Base-by-base conservation (phyloP, 2,113 vertebrate genomes). In the Regulus satrapa region DNA sequence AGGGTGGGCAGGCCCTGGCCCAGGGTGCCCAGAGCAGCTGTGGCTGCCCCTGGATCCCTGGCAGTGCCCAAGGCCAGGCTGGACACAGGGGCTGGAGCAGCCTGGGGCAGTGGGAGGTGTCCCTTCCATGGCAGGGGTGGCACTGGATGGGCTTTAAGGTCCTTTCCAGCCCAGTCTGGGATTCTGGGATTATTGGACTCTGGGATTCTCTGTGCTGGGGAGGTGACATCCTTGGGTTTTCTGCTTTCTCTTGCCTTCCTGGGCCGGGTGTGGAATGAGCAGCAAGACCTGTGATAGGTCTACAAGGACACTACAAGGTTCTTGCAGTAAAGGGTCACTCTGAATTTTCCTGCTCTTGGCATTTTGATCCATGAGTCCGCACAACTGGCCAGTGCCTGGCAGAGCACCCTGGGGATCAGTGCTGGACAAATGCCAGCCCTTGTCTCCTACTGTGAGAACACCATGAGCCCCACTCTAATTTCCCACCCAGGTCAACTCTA, bases 141-240 rank as follows among this genome's bases (percentile, higher is more conserved):
- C 0, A 51, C 1, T 3, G 26, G 51, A 0, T 38, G 28, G 0
- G 1, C 0, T 74, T 74, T n/a, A 1, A 52, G 2, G 7, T 52
- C 24, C 7, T 1, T 45, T 5, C 19, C 36, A 20, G 2, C 24
- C 13, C 52, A 45, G 2, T 5, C 59, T 18, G 32, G 7, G 23
- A n/a, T 32, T 31, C 7, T 48, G 48, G 2, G 32, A 51, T 63
- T 41, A 6, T 43, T 26, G 2, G 56, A 9, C 49, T 29, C 40
- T 26, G 34, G 21, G 38, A 23, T 64, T 74, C 5, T 21, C 5
- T 40, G 24, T 20, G 8, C 10, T 20, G 7, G 7, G 6, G 24
- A 77, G 12, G 4, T 2, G 18, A 62, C 31, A 52, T 25, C 26
- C 6, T 29, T 31, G 23, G 24, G 36, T 67, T 67, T 31, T 6